Base-by-base conservation (phyloP, 2,888 invertebrate genomes). In the Dicycla oo region DNA sequence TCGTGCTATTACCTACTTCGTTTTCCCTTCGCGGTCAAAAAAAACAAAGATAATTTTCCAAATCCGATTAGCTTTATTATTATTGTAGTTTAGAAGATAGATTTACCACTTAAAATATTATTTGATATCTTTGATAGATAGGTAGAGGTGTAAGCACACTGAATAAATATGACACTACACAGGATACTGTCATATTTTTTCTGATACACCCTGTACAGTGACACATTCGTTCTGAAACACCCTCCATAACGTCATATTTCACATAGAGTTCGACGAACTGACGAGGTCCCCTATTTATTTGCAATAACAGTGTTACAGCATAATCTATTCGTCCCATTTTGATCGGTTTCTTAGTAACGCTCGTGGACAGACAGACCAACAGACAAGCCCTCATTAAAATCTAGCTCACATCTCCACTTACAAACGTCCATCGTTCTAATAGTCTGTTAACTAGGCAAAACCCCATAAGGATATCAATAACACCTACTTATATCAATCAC, bases 401-500 rank as follows among this genome's bases (percentile, higher is more conserved):
- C 63, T 77, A 81, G 73, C 51, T 76, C 81, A 71, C 70, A 73
- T 78, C 57, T 70, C 66, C 10, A 63, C 51, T 66, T 47, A 66
- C 30, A 38, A 58, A 43, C 65, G 43, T 54, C 64, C 40, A 72
- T 64, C 51, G 54, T 51, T 64, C 53, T 70, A 71, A 78, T 73
- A 68, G 60, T 38, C 64, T 3, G 15, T 60, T 80, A 84, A 78
- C 79, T 70, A 74, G 56, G 38, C 72, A 63, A 79, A 69, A 58
- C 77, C 75, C 64, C 73, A 80, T 84, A 87, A 84, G 87, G 84
- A 81, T 85, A 85, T 82, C 82, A 83, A 83, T 83, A 86, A 81
- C 81, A 75, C 70, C 69, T 86, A 86, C 86, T 86, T 89, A 90
- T 89, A 92, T 93, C 92, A 93, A 93, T 94, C 93, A 93, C 90